Evolutionary conservation across 2,888 invertebrate species (phyloP).

Genomic region (Lithophane socia): DNA sequence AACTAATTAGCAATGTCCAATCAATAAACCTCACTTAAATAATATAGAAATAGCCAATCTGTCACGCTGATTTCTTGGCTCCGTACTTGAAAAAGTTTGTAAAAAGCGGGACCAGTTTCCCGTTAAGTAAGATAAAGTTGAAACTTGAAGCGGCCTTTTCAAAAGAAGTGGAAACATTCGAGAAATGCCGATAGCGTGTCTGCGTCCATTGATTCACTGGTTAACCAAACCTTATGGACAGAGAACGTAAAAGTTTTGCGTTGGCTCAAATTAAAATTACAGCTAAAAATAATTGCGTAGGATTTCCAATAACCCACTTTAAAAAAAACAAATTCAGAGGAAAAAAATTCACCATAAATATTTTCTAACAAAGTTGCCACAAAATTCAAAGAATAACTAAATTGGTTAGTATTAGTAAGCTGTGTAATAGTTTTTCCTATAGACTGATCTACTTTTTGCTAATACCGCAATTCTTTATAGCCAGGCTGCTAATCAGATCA

Average conservation of each 20-base stretch:
- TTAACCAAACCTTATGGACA: constrained; percentile 62
- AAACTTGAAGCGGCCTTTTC: constrained; percentile 78
- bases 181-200: constrained; percentile 76
- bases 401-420: background rate
- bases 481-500: constrained; percentile 10
- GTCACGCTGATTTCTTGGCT: constrained; percentile 63
- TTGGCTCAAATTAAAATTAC: constrained; percentile 23
- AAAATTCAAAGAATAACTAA: background rate
- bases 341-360: background rate
- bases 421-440: background rate
- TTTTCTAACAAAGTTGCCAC: background rate
- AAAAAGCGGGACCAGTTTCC: constrained; percentile 78
- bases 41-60: constrained; percentile 20
- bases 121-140: constrained; percentile 80
- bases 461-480: background rate
- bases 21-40: constrained; percentile 13
- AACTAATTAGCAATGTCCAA: constrained; percentile 32
- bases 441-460: background rate
- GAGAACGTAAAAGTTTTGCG: constrained; percentile 60
- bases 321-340: background rate
- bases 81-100: constrained; percentile 70
- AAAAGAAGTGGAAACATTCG: constrained; percentile 80
- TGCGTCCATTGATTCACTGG: constrained; percentile 73
- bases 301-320: background rate
- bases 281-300: background rate